Conservation (phyloP, 2,113 vertebrate species). For the Procavia capensis region DNA sequence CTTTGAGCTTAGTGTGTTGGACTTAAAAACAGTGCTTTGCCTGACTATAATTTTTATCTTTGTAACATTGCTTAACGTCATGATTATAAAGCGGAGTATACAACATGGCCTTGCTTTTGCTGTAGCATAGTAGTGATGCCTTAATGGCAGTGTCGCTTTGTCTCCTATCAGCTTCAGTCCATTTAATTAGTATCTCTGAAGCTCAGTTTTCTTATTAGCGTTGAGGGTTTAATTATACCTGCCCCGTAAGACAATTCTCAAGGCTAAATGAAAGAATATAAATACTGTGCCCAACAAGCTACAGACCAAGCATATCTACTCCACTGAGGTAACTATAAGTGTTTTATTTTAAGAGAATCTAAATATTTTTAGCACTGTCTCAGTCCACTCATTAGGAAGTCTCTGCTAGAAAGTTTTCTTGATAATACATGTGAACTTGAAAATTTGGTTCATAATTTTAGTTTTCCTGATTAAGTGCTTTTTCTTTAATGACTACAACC, state of each 20-base stretch:
- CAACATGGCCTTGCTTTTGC: not conserved
- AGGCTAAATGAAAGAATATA: conserved; percentile 1
- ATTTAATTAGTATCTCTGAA: not conserved
- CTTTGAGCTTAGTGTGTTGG: not conserved
- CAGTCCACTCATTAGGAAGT: not conserved
- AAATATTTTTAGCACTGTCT: conserved; percentile 48
- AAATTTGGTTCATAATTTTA: conserved; percentile 51
- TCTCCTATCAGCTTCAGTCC: not conserved
- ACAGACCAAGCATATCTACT: not conserved
- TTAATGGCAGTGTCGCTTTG: not conserved
- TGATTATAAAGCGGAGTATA: not conserved
- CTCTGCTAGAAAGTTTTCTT: conserved; percentile 6
- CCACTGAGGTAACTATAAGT: not conserved
- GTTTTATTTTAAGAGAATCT: conserved; percentile 36
- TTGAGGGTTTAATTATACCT: not conserved
- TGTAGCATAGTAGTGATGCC: not conserved
- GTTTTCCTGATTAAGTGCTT: conserved; percentile 34
- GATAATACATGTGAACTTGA: not conserved
- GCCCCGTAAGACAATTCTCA: not conserved
- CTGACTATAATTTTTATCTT: not conserved
- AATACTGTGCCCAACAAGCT: not conserved
- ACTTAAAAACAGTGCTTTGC: conserved; percentile 20
- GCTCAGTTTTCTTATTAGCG: not conserved
- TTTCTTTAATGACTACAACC: conserved; percentile 28
- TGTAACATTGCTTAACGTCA: not conserved